Conservation (phyloP, 92 coral and sea anemone genomes). For the Phenganax subtilis region DNA sequence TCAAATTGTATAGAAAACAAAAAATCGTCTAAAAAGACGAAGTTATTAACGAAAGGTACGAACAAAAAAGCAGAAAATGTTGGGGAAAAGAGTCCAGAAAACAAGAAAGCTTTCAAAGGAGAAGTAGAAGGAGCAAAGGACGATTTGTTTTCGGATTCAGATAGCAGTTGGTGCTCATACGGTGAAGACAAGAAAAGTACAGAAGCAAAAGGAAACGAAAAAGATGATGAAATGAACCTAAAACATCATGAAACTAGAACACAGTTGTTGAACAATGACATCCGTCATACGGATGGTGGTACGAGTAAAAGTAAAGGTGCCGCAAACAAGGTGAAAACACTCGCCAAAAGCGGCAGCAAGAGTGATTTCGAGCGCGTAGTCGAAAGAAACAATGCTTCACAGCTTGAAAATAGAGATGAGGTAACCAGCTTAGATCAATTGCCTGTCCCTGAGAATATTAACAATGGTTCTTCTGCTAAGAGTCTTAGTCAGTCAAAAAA, state of each 20-base stretch:
- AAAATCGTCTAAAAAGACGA: background rate
- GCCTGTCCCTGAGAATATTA: background rate
- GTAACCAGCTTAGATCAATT: background rate
- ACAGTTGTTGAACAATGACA: background rate
- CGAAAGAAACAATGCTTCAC: too few relatives aligned
- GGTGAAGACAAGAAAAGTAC: background rate
- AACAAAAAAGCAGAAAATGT: background rate
- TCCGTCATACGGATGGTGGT: background rate
- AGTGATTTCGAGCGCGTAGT: too few relatives aligned
- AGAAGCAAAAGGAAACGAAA: background rate
- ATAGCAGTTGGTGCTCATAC: conserved; percentile 12
- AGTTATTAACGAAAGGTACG: background rate
- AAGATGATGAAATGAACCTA: background rate
- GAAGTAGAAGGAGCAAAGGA: background rate
- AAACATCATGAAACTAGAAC: background rate
- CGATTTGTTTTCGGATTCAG: background rate
- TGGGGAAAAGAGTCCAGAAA: background rate
- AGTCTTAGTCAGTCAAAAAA: background rate
- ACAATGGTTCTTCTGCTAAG: background rate
- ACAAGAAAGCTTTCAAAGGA: background rate
- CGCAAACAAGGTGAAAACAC: background rate
- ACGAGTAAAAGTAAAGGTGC: background rate
- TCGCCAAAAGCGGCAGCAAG: too few relatives aligned
- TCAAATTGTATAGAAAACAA: background rate
- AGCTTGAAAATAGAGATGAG: background rate